These are phyloP conservation scores for Darevskia nairensis DNA, from an alignment of 2,797 vertebrate genomes.

Conservation along the genomic window DNA sequence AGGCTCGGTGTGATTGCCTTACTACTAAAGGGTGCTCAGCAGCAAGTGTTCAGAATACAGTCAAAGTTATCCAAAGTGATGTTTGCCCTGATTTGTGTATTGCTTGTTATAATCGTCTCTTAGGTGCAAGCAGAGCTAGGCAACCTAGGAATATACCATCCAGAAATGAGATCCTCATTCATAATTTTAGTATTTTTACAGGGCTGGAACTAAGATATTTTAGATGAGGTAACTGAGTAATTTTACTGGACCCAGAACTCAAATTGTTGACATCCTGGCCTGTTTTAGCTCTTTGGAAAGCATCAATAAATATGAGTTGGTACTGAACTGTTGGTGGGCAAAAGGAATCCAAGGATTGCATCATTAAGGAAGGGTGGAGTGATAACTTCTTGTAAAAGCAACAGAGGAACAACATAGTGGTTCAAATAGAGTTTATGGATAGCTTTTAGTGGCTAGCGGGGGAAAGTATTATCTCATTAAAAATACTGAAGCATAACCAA, in stretches of 20 bases:
- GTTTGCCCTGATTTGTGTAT: not conserved
- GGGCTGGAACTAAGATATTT: not conserved
- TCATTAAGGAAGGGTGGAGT: slow-evolving; percentile 8
- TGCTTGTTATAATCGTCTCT: not conserved
- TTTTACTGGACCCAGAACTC: not conserved
- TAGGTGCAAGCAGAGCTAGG: not conserved
- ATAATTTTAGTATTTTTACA: not conserved
- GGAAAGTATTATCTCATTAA: not conserved
- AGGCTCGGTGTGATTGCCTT: too few relatives aligned
- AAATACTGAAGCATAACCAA: not conserved
- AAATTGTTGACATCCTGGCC: slow-evolving; percentile 20
- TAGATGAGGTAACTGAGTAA: slow-evolving; percentile 28
- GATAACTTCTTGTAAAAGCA: not conserved
- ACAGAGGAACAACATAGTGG: not conserved
- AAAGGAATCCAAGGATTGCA: slow-evolving; percentile 15
- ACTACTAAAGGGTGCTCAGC: too few relatives aligned
- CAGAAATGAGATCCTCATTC: not conserved
- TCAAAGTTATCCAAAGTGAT: too few relatives aligned
- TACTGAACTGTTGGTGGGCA: not conserved
- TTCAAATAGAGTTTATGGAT: not conserved
- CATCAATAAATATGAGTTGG: not conserved
- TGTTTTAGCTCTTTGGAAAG: slow-evolving; percentile 19
- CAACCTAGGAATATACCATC: not conserved
- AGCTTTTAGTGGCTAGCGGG: not conserved
- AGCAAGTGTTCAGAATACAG: too few relatives aligned